phyloP scores from a whole-genome alignment of 2,888 invertebrate species.

The Cheilosia scutellata region DNA sequence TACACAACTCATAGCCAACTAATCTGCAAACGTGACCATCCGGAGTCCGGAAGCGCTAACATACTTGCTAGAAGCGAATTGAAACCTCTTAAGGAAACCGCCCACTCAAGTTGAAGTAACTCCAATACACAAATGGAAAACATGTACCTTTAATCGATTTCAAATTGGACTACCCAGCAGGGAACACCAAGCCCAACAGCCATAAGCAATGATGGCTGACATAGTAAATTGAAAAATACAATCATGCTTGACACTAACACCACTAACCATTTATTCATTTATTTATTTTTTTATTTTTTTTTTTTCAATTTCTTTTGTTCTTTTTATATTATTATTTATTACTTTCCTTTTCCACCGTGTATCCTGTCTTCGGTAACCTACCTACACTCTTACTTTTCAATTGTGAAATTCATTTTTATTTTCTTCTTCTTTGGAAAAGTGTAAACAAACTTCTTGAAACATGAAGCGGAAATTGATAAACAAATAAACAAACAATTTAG shows the following conservation, averaged over 20 bases:
- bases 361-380: constrained; percentile 9
- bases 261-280: constrained; percentile 23
- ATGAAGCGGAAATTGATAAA: constrained; percentile 71
- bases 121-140: constrained; percentile 41
- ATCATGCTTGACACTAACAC: constrained; percentile 10
- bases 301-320: background rate
- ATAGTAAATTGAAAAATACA: constrained; percentile 44
- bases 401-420: constrained; percentile 68
- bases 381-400: constrained; percentile 19
- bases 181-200: background rate
- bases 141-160: constrained; percentile 60
- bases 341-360: background rate
- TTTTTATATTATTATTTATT: constrained; percentile 21
- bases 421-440: constrained; percentile 58
- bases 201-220: background rate
- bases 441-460: constrained; percentile 68
- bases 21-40: background rate
- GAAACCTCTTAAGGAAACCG: background rate
- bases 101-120: constrained; percentile 5
- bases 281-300: constrained; percentile 6
- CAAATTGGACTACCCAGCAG: constrained; percentile 42
- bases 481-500: constrained; percentile 74
- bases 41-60: background rate
- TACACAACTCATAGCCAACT: too few species aligned
- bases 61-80: background rate